A percentile compares a stretch with the other conserved stretches of the same genome.
Evolutionary conservation across 2,888 invertebrate genomes (phyloP).

Genomic region (Drosophila neotestacea): DNA sequence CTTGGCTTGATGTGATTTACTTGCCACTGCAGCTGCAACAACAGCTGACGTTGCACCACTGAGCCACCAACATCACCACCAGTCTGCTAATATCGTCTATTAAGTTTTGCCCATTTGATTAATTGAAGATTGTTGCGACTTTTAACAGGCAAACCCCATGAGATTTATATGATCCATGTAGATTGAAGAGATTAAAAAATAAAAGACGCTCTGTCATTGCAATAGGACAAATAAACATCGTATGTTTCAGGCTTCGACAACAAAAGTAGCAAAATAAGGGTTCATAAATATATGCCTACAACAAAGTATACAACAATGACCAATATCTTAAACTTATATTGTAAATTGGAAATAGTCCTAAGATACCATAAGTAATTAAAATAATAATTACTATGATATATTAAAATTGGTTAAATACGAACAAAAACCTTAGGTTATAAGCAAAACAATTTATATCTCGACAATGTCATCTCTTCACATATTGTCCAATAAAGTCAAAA

Average conservation of each 20-base stretch:
- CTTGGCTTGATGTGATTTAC: constrained; percentile 77
- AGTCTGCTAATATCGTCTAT: constrained; percentile 57
- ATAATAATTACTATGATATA: too few relatives aligned
- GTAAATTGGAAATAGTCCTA: too few relatives aligned
- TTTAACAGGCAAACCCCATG: constrained; percentile 40
- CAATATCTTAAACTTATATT: too few relatives aligned
- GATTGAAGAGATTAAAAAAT: not conserved
- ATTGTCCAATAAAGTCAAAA: constrained; percentile 53
- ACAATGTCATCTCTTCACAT: constrained; percentile 8
- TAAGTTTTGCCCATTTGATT: constrained; percentile 71
- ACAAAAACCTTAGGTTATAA: too few relatives aligned
- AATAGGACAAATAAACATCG: constrained; percentile 9
- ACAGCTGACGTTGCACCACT: constrained; percentile 32
- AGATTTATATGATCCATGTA: constrained; percentile 42
- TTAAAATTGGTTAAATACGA: too few relatives aligned
- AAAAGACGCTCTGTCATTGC: constrained; percentile 13
- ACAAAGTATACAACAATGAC: too few relatives aligned
- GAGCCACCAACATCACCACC: constrained; percentile 2
- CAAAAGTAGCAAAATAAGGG: too few relatives aligned
- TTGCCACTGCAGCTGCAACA: constrained; percentile 52
- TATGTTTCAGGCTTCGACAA: not conserved
- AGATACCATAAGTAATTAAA: too few relatives aligned
- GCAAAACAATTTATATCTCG: too few relatives aligned
- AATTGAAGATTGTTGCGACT: constrained; percentile 64
- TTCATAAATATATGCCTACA: constrained; percentile 7